A percentile compares a stretch with the other conserved stretches of the same genome.
Evolutionary conservation across 2,113 vertebrate genomes (phyloP).

Genomic region (Toxotes jaculatrix): DNA sequence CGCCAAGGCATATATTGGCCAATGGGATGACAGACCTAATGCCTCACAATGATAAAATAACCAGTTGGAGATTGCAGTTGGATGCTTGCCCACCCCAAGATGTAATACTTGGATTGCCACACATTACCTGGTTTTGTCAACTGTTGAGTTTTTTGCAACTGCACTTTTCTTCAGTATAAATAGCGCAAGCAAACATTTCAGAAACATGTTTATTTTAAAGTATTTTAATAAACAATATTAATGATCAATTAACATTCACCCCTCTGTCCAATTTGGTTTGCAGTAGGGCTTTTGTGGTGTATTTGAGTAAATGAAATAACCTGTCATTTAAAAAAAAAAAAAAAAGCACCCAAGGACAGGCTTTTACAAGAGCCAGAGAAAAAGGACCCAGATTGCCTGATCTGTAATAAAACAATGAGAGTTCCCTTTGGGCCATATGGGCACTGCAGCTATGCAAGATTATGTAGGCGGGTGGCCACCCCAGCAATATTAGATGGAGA

Average conservation of each 20-base stretch:
- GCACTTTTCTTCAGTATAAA: neutral
- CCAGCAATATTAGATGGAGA: constrained; percentile 76
- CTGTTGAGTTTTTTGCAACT: neutral
- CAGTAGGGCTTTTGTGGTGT: constrained; percentile 17
- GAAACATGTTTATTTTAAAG: constrained; percentile 1
- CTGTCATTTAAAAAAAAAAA: constrained; percentile 22
- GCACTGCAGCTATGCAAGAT: constrained; percentile 59
- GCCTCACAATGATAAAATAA: constrained; percentile 69
- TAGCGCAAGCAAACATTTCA: constrained; percentile 17
- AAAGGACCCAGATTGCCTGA: constrained; percentile 61
- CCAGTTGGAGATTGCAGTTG: constrained; percentile 59
- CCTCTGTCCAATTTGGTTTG: constrained; percentile 14
- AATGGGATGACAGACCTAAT: constrained; percentile 64
- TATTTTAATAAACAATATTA: constrained; percentile 26
- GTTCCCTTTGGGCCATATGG: constrained; percentile 67
- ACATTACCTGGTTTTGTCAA: constrained; percentile 35
- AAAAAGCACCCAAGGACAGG: constrained; percentile 56
- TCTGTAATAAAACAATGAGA: constrained; percentile 77
- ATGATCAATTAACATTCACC: constrained; percentile 43
- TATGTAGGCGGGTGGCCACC: constrained; percentile 67
- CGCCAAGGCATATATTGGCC: constrained; percentile 58
- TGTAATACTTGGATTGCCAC: constrained; percentile 35
- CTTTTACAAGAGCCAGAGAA: constrained; percentile 53
- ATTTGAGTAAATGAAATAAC: constrained; percentile 46
- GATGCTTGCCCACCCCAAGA: constrained; percentile 42